phyloP scores from a whole-genome alignment of 23 tunicate species.

The Aplidium turbinatum region DNA sequence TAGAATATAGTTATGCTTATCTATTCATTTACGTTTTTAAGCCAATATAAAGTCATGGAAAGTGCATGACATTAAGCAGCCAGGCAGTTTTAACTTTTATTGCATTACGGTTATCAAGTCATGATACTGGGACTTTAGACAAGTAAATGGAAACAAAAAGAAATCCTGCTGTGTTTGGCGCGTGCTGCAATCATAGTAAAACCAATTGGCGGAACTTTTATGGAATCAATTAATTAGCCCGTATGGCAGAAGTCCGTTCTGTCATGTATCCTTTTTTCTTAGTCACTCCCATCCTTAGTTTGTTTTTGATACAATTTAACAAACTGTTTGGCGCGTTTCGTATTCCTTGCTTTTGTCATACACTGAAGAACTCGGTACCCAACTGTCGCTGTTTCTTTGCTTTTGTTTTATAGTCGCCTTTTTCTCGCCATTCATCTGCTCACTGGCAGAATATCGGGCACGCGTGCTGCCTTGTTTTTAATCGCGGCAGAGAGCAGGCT shows the following conservation, averaged over 20 bases:
- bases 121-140: too few relatives aligned
- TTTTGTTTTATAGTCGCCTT: slow-evolving; percentile 19
- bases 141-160: not conserved
- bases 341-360: not conserved
- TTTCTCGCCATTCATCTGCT: slow-evolving; percentile 4
- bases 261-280: not conserved
- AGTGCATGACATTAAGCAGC: too few relatives aligned
- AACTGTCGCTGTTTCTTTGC: slow-evolving; percentile 35
- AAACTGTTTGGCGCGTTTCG: slow-evolving; percentile 6
- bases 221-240: not conserved
- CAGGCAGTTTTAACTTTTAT: too few relatives aligned
- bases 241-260: not conserved
- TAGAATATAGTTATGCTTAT: too few relatives aligned
- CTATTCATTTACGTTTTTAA: too few relatives aligned
- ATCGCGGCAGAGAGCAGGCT: not conserved
- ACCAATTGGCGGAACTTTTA: not conserved
- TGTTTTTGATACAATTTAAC: not conserved
- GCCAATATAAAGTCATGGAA: too few relatives aligned
- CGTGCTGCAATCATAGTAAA: not conserved
- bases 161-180: not conserved
- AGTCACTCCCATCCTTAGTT: not conserved
- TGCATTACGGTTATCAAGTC: too few relatives aligned
- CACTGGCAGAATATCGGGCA: not conserved
- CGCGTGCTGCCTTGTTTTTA: not conserved
- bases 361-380: slow-evolving; percentile 27